phyloP scores from a whole-genome alignment of 2,113 vertebrate genomes.

The Manacus vitellinus region DNA sequence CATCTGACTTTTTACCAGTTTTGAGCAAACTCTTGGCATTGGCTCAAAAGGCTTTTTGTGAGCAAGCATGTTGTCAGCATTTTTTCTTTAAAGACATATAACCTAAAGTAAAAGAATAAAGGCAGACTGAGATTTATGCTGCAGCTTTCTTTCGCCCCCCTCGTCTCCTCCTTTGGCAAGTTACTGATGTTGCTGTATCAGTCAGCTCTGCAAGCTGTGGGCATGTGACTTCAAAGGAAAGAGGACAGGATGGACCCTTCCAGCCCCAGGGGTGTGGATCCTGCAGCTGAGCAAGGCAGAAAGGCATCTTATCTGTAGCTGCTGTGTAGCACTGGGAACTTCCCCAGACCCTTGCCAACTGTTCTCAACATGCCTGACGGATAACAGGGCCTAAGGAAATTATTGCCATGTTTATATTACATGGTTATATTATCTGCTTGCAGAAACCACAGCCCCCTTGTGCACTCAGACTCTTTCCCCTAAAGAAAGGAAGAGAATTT shows the following conservation, averaged over 20 bases:
- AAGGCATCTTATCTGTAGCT: background rate
- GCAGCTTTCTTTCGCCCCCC: background rate
- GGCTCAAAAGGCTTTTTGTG: constrained; percentile 35
- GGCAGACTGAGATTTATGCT: constrained; percentile 27
- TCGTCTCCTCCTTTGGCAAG: background rate
- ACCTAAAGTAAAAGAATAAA: constrained; percentile 46
- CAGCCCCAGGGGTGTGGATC: background rate
- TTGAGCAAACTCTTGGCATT: constrained; percentile 29
- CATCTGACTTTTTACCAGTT: constrained; percentile 7
- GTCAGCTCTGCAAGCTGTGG: background rate
- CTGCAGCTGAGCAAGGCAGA: constrained; percentile 4
- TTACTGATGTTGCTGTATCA: background rate
- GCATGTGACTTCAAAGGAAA: background rate
- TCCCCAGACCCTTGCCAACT: constrained; percentile 40
- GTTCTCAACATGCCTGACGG: constrained; percentile 1
- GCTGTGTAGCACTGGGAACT: background rate
- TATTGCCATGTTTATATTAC: constrained; percentile 8
- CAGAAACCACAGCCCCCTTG: constrained; percentile 6
- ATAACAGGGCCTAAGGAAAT: constrained; percentile 34
- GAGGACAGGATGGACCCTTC: background rate
- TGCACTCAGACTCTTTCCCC: background rate
- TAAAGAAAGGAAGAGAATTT: background rate
- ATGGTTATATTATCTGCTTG: background rate
- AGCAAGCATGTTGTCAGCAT: constrained; percentile 39
- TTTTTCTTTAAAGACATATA: constrained; percentile 43